Percentiles rank a stretch among this genome's conserved stretches.
Conservation (phyloP, 2,888 invertebrate species). For the Hartigia nigra region DNA sequence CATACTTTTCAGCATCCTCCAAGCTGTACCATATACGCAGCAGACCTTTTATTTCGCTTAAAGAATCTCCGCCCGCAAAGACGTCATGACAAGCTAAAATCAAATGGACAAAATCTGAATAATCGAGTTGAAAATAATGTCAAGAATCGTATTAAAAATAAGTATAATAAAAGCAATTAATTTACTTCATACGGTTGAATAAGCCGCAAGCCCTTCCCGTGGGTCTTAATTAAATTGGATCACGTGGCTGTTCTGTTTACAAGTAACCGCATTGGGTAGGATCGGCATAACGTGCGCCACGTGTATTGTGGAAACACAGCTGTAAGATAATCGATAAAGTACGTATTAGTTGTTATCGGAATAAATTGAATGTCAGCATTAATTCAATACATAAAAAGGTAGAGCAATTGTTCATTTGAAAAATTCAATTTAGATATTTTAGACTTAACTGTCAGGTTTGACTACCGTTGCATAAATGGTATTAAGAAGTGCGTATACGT, state of each 20-base stretch:
- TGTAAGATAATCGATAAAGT: slow-evolving; percentile 8
- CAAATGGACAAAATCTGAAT: not conserved
- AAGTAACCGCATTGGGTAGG: slow-evolving; percentile 5
- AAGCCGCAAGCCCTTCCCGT: not conserved
- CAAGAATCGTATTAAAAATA: not conserved
- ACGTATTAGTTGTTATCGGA: not conserved
- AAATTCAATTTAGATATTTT: not conserved
- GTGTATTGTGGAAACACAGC: slow-evolving; percentile 35
- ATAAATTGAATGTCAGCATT: not conserved
- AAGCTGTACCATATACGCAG: not conserved
- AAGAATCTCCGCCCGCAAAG: not conserved
- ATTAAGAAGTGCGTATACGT: not conserved
- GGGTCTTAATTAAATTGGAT: slow-evolving; percentile 31
- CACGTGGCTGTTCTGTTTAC: slow-evolving; percentile 33
- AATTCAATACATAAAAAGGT: not conserved
- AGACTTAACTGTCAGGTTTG: not conserved
- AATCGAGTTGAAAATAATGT: not conserved
- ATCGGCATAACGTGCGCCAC: slow-evolving; percentile 24
- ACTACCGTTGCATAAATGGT: not conserved
- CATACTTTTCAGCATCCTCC: slow-evolving; percentile 12
- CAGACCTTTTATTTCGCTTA: not conserved
- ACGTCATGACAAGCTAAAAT: slow-evolving; percentile 6
- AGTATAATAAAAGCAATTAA: not conserved
- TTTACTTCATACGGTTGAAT: not conserved
- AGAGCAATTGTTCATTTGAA: not conserved